A percentile compares a stretch with the other conserved stretches of the same genome.
phyloP scores from a whole-genome alignment of 2,113 vertebrate genomes.

The Podiceps cristatus region DNA sequence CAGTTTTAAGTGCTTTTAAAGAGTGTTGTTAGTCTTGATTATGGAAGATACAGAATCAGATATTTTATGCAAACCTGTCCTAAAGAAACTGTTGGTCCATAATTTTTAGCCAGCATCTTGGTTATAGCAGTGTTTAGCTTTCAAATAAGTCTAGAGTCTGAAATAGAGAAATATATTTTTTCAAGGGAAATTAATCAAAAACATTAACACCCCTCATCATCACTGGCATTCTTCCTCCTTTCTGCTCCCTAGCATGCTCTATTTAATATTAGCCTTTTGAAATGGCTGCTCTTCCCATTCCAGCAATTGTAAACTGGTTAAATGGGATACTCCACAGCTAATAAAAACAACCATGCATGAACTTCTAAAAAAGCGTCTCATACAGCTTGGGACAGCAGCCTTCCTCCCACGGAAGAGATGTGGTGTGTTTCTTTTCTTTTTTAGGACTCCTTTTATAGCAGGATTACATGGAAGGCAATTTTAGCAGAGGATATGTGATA shows the following conservation, averaged over 20 bases:
- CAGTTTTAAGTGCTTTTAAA: background rate
- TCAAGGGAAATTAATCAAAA: background rate
- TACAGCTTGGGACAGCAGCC: background rate
- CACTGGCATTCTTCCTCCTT: background rate
- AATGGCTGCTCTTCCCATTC: background rate
- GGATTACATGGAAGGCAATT: background rate
- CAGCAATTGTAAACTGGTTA: fast-evolving
- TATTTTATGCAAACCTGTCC: background rate
- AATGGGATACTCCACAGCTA: fast-evolving
- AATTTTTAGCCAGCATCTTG: background rate
- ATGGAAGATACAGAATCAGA: background rate
- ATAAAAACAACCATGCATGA: background rate
- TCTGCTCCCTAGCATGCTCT: background rate
- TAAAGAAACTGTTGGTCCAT: background rate
- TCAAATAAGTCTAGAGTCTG: background rate
- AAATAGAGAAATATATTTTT: background rate
- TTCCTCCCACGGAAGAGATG: background rate
- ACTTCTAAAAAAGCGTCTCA: background rate
- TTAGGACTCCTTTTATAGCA: background rate
- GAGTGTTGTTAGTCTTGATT: background rate
- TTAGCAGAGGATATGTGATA: background rate
- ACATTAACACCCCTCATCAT: background rate
- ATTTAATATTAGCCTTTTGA: background rate
- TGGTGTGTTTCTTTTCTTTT: background rate
- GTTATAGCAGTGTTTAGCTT: background rate